These are phyloP conservation scores for Rhorus exstirpatorius DNA, from an alignment of 2,888 invertebrate species.

Conservation along the genomic window DNA sequence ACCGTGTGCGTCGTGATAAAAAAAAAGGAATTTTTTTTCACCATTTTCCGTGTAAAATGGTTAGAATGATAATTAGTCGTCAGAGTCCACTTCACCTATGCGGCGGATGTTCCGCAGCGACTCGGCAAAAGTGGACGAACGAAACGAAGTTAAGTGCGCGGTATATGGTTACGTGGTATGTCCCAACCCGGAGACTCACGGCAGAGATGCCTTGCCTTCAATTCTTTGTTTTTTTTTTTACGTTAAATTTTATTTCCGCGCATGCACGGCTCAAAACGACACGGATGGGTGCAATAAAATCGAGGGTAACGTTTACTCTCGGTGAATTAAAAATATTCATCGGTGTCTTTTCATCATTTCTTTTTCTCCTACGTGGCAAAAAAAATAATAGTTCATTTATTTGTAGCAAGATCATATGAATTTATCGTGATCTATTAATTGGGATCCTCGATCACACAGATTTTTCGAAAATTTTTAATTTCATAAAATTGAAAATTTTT, in stretches of 20 bases:
- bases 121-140: conserved; percentile 47
- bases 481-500: too few species aligned
- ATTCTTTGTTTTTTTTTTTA: conserved; percentile 1
- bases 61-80: conserved; percentile 63
- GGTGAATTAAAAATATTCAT: conserved; percentile 7
- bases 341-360: neutral
- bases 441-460: too few species aligned
- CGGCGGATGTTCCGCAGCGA: conserved; percentile 35
- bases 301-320: neutral
- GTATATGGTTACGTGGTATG: conserved; percentile 37
- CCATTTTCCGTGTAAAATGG: conserved; percentile 48
- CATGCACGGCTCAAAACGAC: neutral
- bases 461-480: too few species aligned
- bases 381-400: neutral
- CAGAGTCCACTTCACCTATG: conserved; percentile 48
- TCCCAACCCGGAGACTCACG: conserved; percentile 31
- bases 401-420: too few species aligned
- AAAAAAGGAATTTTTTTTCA: conserved; percentile 28
- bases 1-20: conserved; percentile 23
- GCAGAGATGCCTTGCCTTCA: conserved; percentile 15
- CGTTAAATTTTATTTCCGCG: conserved; percentile 33
- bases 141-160: conserved; percentile 63
- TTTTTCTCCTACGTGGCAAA: neutral
- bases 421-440: too few species aligned
- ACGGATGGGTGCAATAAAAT: neutral